Evolutionary conservation across 2,113 vertebrate genomes (phyloP).

Genomic region (Oreochromis tanganicae): DNA sequence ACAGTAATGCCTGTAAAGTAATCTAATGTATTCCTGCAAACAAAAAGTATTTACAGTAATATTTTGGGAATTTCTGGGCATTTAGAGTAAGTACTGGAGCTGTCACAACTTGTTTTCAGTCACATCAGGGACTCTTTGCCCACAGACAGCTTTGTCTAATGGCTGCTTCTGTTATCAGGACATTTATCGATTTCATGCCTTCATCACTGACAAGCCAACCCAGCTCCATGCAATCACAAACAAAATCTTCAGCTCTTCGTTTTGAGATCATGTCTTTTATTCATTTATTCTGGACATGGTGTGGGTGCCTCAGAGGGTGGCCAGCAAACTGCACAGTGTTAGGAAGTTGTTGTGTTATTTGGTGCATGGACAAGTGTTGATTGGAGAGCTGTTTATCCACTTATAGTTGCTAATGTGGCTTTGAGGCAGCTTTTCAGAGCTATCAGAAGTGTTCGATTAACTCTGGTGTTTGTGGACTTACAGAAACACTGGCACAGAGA

Average conservation of each 20-base stretch:
- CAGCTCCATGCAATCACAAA: neutral
- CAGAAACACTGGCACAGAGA: neutral
- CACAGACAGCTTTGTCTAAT: slow-evolving; percentile 1
- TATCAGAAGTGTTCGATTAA: slow-evolving; percentile 29
- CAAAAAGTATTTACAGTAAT: neutral
- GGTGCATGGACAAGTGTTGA: slow-evolving; percentile 18
- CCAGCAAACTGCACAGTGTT: neutral
- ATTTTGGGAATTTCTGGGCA: neutral
- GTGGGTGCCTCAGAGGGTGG: neutral
- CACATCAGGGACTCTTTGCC: neutral
- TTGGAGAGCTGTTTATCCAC: slow-evolving; percentile 14
- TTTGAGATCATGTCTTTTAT: slow-evolving; percentile 17
- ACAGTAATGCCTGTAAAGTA: neutral
- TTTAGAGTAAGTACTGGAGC: neutral
- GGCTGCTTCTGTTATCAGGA: slow-evolving; percentile 11
- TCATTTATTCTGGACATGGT: neutral
- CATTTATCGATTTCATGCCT: neutral
- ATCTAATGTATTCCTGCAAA: neutral
- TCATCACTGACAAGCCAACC: neutral
- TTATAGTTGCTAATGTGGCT: neutral
- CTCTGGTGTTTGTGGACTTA: neutral
- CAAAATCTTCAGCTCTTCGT: neutral
- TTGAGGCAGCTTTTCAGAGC: slow-evolving; percentile 4
- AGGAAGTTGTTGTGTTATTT: neutral
- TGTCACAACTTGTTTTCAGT: slow-evolving; percentile 7